A percentile compares a stretch with the other conserved stretches of the same genome.
phyloP scores from a whole-genome alignment of 2,113 vertebrate species.

The Labeo rohita region DNA sequence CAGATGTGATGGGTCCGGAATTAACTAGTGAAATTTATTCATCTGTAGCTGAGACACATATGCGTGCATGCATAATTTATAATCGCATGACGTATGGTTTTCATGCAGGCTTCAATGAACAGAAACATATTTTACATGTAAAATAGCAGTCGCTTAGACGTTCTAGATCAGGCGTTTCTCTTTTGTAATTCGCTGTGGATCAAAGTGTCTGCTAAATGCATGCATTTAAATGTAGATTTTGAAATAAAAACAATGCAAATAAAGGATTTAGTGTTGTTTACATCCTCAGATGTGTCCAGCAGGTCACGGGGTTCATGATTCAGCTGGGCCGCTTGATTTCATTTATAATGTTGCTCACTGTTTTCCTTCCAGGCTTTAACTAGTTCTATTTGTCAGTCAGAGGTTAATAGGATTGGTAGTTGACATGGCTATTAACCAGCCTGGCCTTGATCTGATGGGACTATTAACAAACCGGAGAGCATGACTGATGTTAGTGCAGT shows the following conservation, averaged over 20 bases:
- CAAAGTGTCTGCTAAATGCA: background rate
- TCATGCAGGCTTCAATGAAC: background rate
- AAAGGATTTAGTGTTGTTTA: no score
- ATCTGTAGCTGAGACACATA: slow-evolving; percentile 64
- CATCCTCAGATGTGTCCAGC: no score
- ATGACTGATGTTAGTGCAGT: background rate
- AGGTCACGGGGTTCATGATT: background rate
- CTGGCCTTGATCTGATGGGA: background rate
- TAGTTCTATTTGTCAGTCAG: background rate
- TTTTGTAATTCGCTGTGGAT: background rate
- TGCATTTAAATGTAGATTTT: no score
- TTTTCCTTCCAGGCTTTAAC: slow-evolving; percentile 16
- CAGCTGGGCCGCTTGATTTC: background rate
- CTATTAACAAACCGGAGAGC: background rate
- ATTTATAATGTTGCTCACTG: background rate
- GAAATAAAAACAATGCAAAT: no score
- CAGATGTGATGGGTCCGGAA: slow-evolving; percentile 51
- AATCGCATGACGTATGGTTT: background rate
- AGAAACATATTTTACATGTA: background rate
- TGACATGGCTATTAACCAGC: slow-evolving; percentile 37
- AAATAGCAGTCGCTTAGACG: background rate
- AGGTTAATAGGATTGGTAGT: slow-evolving; percentile 27
- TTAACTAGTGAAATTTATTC: slow-evolving; percentile 75
- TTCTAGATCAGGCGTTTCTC: background rate
- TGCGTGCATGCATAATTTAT: background rate